Evolutionary conservation across 1,140 invertebrate genomes (phyloP).

Genomic region (Notospermus geniculatus): DNA sequence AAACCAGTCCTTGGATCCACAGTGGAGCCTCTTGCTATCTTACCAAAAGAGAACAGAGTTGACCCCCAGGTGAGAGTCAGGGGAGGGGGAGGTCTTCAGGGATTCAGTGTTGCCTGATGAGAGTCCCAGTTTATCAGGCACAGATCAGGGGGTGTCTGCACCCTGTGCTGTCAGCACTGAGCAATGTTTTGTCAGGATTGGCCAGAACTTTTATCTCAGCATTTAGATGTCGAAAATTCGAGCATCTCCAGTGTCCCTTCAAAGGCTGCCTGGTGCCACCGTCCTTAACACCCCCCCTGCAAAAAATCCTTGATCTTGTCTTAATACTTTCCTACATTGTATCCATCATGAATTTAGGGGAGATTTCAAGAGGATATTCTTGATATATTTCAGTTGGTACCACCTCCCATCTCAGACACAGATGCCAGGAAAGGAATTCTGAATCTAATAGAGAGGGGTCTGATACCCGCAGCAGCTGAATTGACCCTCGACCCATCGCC

Average conservation of each 20-base stretch:
- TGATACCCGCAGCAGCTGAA: conserved; percentile 52
- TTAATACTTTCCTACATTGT: too few relatives aligned
- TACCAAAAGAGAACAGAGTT: conserved; percentile 51
- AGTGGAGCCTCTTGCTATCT: conserved; percentile 43
- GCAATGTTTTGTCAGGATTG: neutral
- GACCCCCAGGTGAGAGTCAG: conserved; percentile 44
- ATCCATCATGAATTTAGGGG: too few relatives aligned
- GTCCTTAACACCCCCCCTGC: too few relatives aligned
- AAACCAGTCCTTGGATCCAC: conserved; percentile 44
- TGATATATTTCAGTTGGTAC: conserved; percentile 41
- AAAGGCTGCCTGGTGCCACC: too few relatives aligned
- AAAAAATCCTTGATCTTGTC: too few relatives aligned
- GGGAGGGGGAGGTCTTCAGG: neutral
- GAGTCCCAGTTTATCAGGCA: neutral
- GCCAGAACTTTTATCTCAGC: neutral
- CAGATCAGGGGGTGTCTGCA: neutral
- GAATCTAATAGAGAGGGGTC: conserved; percentile 51
- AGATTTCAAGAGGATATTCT: too few relatives aligned
- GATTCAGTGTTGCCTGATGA: neutral
- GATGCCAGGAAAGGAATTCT: conserved; percentile 54
- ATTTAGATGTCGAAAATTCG: neutral
- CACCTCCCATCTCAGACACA: conserved; percentile 50
- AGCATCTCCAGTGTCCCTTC: too few relatives aligned
- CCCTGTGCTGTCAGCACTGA: neutral
- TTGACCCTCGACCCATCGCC: conserved; percentile 54